These are phyloP conservation scores for Drepana falcataria DNA, from an alignment of 2,888 invertebrate species.

Conservation along the genomic window DNA sequence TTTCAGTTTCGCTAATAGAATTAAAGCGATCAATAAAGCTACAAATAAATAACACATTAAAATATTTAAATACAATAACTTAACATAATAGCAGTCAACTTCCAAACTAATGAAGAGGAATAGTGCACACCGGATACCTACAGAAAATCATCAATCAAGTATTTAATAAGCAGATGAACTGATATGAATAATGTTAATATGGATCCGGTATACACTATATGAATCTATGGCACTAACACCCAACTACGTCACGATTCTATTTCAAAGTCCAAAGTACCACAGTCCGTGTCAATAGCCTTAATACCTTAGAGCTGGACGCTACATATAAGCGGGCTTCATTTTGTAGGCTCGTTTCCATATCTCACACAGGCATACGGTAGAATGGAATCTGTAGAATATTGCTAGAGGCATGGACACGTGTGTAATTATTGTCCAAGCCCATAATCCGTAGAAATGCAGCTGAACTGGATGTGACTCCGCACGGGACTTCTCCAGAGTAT, in stretches of 20 bases:
- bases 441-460: conserved; percentile 92
- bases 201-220: conserved; percentile 30
- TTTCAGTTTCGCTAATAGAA: conserved; percentile 48
- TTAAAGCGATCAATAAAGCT: conserved; percentile 74
- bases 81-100: conserved; percentile 74
- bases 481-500: conserved; percentile 93
- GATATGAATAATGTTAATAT: background rate
- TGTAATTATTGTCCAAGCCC: conserved; percentile 97
- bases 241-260: conserved; percentile 41
- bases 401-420: conserved; percentile 96
- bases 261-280: conserved; percentile 41
- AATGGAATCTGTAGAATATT: conserved; percentile 96
- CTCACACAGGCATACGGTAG: conserved; percentile 96
- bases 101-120: conserved; percentile 52
- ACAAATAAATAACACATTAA: conserved; percentile 78
- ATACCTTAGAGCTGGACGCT: conserved; percentile 70
- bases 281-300: conserved; percentile 36
- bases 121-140: conserved; percentile 30
- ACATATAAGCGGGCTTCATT: conserved; percentile 92
- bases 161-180: too few relatives aligned
- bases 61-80: conserved; percentile 77
- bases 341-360: conserved; percentile 98
- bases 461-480: conserved; percentile 96
- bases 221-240: conserved; percentile 68
- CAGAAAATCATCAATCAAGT: background rate